These are phyloP conservation scores for Indicator maculatus DNA, from an alignment of 2,113 vertebrate genomes.

Conservation along the genomic window DNA sequence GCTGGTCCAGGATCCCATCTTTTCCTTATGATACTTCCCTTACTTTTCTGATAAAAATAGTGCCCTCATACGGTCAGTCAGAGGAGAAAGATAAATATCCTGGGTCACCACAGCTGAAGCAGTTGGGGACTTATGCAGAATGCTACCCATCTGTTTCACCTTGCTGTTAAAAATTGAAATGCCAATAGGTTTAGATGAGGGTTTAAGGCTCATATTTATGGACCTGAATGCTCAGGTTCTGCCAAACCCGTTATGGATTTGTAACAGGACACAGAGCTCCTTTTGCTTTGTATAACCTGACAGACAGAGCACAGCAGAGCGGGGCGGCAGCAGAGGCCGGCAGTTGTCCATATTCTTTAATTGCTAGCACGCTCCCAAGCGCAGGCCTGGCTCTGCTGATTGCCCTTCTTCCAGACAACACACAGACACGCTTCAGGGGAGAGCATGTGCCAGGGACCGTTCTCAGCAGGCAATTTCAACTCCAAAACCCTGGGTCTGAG, in stretches of 20 bases:
- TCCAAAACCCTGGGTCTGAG: background rate
- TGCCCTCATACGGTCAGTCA: background rate
- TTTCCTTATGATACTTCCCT: background rate
- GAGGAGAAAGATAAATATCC: background rate
- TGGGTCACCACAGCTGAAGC: background rate
- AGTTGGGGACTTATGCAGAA: background rate
- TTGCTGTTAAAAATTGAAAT: background rate
- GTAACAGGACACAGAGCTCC: background rate
- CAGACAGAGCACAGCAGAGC: background rate
- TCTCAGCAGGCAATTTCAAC: slow-evolving; percentile 26
- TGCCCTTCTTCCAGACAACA: slow-evolving; percentile 19
- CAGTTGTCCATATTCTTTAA: background rate
- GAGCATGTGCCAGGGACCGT: background rate
- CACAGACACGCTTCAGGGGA: slow-evolving; percentile 6
- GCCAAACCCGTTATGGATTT: background rate
- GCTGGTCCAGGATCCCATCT: background rate
- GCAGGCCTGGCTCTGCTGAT: background rate
- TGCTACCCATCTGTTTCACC: background rate
- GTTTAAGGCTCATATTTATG: background rate
- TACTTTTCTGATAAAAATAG: background rate
- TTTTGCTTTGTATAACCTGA: background rate
- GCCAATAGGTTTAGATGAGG: background rate
- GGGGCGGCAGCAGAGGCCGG: background rate
- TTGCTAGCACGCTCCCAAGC: background rate
- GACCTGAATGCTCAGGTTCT: background rate